Percentiles rank a stretch among this genome's conserved stretches.
phyloP scores from a whole-genome alignment of 2,113 vertebrate genomes.

The Amphiprion ocellaris region DNA sequence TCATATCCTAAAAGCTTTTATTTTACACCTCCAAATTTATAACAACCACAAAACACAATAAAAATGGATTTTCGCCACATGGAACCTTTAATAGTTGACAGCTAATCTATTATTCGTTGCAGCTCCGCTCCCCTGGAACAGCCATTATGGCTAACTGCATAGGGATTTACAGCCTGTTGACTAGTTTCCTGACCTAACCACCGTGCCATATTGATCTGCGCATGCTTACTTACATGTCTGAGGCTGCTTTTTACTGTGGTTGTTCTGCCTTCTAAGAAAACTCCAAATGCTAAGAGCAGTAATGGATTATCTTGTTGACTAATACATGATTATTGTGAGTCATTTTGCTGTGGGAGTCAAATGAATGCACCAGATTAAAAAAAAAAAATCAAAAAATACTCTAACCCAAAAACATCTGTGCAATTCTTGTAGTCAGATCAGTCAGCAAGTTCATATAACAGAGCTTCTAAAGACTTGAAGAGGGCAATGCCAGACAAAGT shows the following conservation, averaged over 20 bases:
- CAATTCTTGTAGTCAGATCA: background rate
- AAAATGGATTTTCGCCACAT: no score
- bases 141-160: background rate
- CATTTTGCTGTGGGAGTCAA: background rate
- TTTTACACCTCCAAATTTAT: no score
- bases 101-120: no score
- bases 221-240: background rate
- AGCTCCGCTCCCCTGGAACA: background rate
- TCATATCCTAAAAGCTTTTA: no score
- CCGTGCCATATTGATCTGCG: background rate
- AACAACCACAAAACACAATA: no score
- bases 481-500: conserved; percentile 8
- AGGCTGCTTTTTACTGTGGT: background rate
- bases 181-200: conserved; percentile 2
- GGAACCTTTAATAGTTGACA: no score
- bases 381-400: background rate
- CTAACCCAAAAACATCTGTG: background rate
- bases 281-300: background rate
- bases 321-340: background rate
- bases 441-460: background rate
- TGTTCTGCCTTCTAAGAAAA: background rate
- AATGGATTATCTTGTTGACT: background rate
- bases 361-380: background rate
- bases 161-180: background rate
- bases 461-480: background rate